Base-by-base conservation (phyloP, 1,140 invertebrate genomes). In the Dinothrombium tinctorium region DNA sequence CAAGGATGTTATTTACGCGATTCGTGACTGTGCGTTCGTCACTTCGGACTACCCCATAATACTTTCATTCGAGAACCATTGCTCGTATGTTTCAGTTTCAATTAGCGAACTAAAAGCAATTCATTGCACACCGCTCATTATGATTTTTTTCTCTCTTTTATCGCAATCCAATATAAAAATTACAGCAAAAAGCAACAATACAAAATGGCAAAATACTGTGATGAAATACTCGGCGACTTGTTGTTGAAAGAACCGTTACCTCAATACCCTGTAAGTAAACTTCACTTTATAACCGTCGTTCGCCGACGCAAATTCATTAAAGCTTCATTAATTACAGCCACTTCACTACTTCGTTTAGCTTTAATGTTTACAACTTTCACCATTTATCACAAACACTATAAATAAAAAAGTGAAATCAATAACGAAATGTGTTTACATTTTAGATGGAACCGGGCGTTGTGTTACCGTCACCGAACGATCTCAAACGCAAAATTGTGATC, bases 61-160 rank as follows among this genome's bases (percentile, higher is more conserved):
- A 47, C 61, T 99, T 17, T 98, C 90, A 32, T 96, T 99, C 61
- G 92, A 98, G 61, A 99, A 99, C 66, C 92, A 99, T 60, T 98
- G 90, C 62, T 89, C 59, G 63, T 66, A 49, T 51, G 51, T 23
- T 32, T 32, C n/a, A 4, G 5, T 37, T 37, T n/a, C n/a, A 38
- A 29, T 38, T n/a, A 11, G 6, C n/a, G 6, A 20, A n/a, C 14
- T 23, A 38, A 38, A 7, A 38, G 8, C 6, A 14, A 11, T 29
- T 28, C 6, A 26, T 11, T 20, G 9, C 8, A 28, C 9, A n/a
- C 33, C 9, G 22, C 1, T 6, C 15, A 19, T 28, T 29, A 12
- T 40, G 6, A 12, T 28, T 25, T 43, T 41, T 40, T 9, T 41
- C 8, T 20, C 7, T 22, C 36, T 37, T 38, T 6, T 41, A 21